These are phyloP conservation scores for Galbula dea DNA, from an alignment of 2,113 vertebrate genomes.

Conservation along the genomic window DNA sequence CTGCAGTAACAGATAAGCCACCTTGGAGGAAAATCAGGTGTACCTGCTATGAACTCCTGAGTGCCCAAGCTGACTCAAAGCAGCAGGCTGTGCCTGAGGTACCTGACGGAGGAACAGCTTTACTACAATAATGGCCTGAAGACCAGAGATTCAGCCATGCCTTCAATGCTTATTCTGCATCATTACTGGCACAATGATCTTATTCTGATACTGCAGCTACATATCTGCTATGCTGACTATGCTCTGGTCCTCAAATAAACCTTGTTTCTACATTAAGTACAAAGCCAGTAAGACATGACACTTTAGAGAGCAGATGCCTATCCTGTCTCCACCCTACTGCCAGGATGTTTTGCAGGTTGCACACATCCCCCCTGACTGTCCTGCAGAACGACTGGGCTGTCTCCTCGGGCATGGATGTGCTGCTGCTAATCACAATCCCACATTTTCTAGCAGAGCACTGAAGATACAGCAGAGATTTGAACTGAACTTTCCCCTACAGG, in stretches of 20 bases:
- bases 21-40: not conserved
- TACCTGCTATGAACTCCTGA: not conserved
- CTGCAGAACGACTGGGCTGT: not conserved
- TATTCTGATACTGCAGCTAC: not conserved
- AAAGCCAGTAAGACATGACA: not conserved
- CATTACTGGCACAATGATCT: not conserved
- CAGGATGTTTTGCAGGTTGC: not conserved
- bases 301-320: not conserved
- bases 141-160: not conserved
- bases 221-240: not conserved
- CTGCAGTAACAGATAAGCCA: not conserved
- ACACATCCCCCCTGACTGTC: not conserved
- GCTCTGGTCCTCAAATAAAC: not conserved
- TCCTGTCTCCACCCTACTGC: not conserved
- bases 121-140: not conserved
- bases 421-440: not conserved
- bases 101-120: not conserved
- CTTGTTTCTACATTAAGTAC: not conserved
- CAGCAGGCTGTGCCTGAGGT: not conserved
- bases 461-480: not conserved
- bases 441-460: not conserved
- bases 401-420: rapidly evolving
- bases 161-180: not conserved
- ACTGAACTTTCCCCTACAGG: not conserved
- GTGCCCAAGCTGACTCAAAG: not conserved